phyloP scores from a whole-genome alignment of 2,113 vertebrate species.

The Raja brachyura region DNA sequence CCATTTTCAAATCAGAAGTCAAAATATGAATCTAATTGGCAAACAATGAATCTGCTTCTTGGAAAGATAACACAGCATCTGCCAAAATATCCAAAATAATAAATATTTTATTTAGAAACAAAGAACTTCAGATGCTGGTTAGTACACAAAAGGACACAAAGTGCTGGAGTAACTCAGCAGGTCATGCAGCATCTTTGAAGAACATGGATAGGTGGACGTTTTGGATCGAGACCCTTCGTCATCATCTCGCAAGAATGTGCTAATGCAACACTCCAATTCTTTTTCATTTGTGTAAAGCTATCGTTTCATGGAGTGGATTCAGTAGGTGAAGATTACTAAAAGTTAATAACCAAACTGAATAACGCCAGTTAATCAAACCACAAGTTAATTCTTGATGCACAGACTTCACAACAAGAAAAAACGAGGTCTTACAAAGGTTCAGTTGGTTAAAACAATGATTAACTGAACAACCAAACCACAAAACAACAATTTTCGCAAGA shows the following conservation, averaged over 20 bases:
- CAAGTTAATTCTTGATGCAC: neutral
- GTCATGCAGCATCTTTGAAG: too few species aligned
- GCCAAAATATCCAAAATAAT: neutral
- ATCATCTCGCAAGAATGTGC: neutral
- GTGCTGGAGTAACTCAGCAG: too few species aligned
- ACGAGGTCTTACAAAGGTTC: neutral
- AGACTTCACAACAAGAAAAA: neutral
- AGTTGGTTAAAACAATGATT: neutral
- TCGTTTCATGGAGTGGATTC: neutral
- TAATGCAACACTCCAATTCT: neutral
- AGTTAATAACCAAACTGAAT: neutral
- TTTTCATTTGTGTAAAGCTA: too few species aligned
- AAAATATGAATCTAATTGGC: neutral
- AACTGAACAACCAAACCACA: neutral
- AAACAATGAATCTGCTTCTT: neutral
- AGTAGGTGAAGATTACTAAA: neutral
- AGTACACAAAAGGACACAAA: too few species aligned
- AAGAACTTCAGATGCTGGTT: too few species aligned
- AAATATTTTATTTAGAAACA: neutral
- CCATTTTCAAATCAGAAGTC: neutral
- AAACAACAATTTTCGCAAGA: too few species aligned
- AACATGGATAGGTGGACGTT: too few species aligned
- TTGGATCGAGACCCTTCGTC: too few species aligned
- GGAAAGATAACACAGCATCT: neutral
- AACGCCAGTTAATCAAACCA: neutral